Percentiles rank a stretch among this genome's conserved stretches.
Evolutionary conservation across 2,113 vertebrate species (phyloP).

Genomic region (Apus apus): DNA sequence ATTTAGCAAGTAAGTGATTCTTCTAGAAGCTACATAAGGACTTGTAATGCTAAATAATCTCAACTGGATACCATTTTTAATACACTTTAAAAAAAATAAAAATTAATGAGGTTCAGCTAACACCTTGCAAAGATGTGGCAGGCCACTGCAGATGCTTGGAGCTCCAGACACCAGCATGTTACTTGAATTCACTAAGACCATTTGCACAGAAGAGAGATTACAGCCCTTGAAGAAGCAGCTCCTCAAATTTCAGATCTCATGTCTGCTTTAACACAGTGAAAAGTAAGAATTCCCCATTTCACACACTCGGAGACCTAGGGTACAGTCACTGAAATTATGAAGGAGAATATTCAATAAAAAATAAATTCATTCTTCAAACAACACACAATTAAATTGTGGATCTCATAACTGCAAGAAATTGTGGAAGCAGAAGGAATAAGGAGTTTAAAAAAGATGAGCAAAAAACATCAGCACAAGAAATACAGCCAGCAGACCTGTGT

Average conservation of each 20-base stretch:
- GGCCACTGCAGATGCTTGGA: neutral
- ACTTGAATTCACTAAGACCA: neutral
- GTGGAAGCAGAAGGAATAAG: neutral
- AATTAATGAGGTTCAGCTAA: neutral
- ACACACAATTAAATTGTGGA: neutral
- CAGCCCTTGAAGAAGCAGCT: neutral
- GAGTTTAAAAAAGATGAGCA: neutral
- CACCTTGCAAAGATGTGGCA: neutral
- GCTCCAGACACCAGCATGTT: accelerated
- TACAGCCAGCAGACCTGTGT: neutral
- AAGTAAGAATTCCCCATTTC: neutral
- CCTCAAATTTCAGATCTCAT: neutral
- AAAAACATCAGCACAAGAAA: neutral
- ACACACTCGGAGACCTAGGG: neutral
- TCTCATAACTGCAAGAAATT: neutral
- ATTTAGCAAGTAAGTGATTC: conserved; percentile 19
- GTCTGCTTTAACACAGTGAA: neutral
- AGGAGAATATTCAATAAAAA: neutral
- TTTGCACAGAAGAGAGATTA: neutral
- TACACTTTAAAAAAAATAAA: neutral
- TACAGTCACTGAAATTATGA: neutral
- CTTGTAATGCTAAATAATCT: conserved; percentile 4
- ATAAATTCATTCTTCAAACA: neutral
- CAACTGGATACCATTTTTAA: neutral
- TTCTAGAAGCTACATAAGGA: conserved; percentile 1